Evolutionary conservation across 2,113 vertebrate species (phyloP).

Genomic region (Lepisosteus osseus): DNA sequence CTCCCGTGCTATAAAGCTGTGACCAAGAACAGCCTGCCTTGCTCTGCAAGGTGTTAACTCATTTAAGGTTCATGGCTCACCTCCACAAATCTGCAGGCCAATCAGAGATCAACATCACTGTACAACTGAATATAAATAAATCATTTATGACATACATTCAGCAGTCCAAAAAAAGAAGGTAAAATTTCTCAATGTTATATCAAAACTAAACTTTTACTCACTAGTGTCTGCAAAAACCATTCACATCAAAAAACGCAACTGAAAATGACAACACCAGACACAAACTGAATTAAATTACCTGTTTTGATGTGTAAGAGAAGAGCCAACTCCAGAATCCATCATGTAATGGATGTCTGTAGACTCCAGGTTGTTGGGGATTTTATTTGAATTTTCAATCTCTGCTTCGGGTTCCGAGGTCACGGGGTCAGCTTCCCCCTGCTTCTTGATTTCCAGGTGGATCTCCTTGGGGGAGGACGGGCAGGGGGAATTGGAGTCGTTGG

Average conservation of each 20-base stretch:
- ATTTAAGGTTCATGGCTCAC: not conserved
- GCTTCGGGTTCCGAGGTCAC: not conserved
- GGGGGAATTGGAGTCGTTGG: slow-evolving; percentile 55
- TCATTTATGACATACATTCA: too few relatives aligned
- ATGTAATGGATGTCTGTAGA: slow-evolving; percentile 30
- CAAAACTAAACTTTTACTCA: too few relatives aligned
- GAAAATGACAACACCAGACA: not conserved
- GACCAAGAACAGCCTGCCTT: not conserved
- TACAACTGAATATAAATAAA: too few relatives aligned
- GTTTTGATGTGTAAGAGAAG: slow-evolving; percentile 30
- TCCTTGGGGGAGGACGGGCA: slow-evolving; percentile 60
- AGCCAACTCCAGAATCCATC: slow-evolving; percentile 29
- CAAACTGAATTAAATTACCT: slow-evolving; percentile 56
- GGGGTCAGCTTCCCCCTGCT: slow-evolving; percentile 36
- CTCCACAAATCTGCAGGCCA: not conserved
- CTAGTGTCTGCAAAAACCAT: too few relatives aligned
- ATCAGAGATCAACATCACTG: too few relatives aligned
- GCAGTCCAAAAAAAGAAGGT: too few relatives aligned
- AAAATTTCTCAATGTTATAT: too few relatives aligned
- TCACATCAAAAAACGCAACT: too few relatives aligned
- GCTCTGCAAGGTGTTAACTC: not conserved
- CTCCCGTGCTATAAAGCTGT: not conserved
- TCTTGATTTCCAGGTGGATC: slow-evolving; percentile 62
- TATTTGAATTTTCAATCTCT: slow-evolving; percentile 33
- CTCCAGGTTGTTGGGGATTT: slow-evolving; percentile 30